Evolutionary conservation across 64 coral and sea anemone genomes (phyloP).

Genomic region (Montipora foliosa): DNA sequence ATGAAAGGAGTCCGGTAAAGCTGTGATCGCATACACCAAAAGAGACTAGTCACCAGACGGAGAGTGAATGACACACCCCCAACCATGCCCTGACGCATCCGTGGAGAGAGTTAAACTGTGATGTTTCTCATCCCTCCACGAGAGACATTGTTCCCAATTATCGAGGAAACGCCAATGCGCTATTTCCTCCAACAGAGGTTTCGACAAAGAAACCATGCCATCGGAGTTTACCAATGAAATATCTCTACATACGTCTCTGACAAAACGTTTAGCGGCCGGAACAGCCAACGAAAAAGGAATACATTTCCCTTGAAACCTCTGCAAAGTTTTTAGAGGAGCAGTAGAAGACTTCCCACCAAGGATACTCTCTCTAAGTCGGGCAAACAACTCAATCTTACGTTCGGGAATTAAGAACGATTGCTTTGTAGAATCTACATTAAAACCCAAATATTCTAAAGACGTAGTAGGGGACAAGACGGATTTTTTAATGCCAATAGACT

Average conservation of each 20-base stretch:
- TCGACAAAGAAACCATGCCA: not conserved
- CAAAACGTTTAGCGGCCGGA: conserved; percentile 44
- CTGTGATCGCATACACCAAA: too few species aligned
- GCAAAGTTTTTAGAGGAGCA: too few species aligned
- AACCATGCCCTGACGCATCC: conserved; percentile 30
- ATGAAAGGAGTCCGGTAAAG: too few species aligned
- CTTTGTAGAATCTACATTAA: too few species aligned
- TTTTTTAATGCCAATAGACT: too few species aligned
- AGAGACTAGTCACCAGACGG: too few species aligned
- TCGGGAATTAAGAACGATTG: too few species aligned
- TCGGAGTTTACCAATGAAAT: not conserved
- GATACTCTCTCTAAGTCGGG: too few species aligned
- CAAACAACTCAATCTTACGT: too few species aligned
- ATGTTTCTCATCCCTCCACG: conserved; percentile 44
- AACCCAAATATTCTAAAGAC: too few species aligned
- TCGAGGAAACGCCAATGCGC: conserved; percentile 60
- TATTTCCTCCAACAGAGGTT: conserved; percentile 8
- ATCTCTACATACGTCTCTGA: conserved; percentile 14
- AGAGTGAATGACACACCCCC: not conserved
- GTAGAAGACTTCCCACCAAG: too few species aligned
- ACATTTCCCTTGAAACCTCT: not conserved
- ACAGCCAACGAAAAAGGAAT: conserved; percentile 26
- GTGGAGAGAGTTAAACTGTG: not conserved
- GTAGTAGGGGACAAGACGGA: too few species aligned
- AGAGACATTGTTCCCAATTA: not conserved